A percentile compares a stretch with the other conserved stretches of the same genome.
phyloP scores from a whole-genome alignment of 1,140 invertebrate genomes.

The Fopius arisanus region DNA sequence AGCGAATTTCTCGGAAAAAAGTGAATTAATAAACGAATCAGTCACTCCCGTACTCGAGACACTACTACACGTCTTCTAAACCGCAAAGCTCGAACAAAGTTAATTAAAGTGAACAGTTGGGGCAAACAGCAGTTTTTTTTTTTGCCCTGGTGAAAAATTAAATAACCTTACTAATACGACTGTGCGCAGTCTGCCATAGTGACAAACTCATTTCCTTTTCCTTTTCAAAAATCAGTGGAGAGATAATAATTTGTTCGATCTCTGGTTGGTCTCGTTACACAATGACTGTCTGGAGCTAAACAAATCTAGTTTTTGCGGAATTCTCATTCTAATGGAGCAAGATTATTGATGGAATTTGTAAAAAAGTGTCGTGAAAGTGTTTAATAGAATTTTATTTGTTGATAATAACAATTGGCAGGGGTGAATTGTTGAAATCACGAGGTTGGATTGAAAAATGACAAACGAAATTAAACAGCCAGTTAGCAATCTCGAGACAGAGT shows the following conservation, averaged over 20 bases:
- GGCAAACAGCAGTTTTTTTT: background rate
- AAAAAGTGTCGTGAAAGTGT: background rate
- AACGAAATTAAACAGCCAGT: slow-evolving; percentile 45
- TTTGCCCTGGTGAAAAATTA: background rate
- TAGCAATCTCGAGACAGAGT: slow-evolving; percentile 74
- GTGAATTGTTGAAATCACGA: background rate
- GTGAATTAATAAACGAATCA: background rate
- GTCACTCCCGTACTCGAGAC: background rate
- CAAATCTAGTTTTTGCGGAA: background rate
- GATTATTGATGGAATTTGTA: background rate
- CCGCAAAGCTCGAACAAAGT: background rate
- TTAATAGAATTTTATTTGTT: background rate
- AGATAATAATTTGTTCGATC: background rate
- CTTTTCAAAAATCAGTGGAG: background rate
- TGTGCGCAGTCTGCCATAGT: background rate
- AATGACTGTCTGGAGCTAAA: background rate
- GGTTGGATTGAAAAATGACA: slow-evolving; percentile 22
- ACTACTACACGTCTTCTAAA: background rate
- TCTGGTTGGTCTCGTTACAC: background rate
- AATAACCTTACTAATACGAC: background rate
- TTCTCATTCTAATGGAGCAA: background rate
- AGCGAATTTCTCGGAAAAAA: background rate
- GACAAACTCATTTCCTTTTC: background rate
- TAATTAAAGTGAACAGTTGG: background rate
- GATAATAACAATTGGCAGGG: background rate